Evolutionary conservation across 2,113 vertebrate species (phyloP), one percentile per base, ranked within the genome.

Genomic region (Colius striatus): DNA sequence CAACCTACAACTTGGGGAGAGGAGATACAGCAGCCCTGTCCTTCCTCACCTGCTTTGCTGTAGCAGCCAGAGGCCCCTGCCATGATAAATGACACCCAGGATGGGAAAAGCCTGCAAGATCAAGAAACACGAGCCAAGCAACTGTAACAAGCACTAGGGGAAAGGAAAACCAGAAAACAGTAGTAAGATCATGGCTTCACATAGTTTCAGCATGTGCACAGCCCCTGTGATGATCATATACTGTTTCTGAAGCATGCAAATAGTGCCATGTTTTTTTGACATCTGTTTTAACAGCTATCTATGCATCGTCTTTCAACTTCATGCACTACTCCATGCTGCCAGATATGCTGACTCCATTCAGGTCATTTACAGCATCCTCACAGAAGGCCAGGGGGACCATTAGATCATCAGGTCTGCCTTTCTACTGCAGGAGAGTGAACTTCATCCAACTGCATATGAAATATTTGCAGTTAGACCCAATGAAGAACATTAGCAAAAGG

Each of bases 361-460:
- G 80, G 74, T 68, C 88, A 61, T 86, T 95, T 62, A 88, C 90
- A 95, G 91, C 76, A 90, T 94, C 92, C 61, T 89, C 41, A 22
- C 50, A 86, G 83, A 94, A 95, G 92, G 83, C 94, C 90, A 63
- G 62, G 47, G 85, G 73, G 92, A 97, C 88, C 66, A 92, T 94
- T 95, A 96, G 95, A 95, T 95, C 92, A 96, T 91, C 92, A 93
- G 90, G 83, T 94, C 86, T 96, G 95, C 65, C 88, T 90, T 88
- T 92, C 78, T 91, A 29, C 54, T 91, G 62, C 61, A 84, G 45
- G 92, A 86, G 89, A 90, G 83, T 50, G 88, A 96, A 93, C 27
- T 94, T 86, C 88, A 92, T 95, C 96, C 94, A 96, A 93, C 84
- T 72, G 57, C 7, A 4, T 65, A 90, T 75, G 85, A 95, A 96